These are phyloP conservation scores for Phyllostomus hastatus DNA, from an alignment of 2,113 vertebrate species.

Conservation along the genomic window DNA sequence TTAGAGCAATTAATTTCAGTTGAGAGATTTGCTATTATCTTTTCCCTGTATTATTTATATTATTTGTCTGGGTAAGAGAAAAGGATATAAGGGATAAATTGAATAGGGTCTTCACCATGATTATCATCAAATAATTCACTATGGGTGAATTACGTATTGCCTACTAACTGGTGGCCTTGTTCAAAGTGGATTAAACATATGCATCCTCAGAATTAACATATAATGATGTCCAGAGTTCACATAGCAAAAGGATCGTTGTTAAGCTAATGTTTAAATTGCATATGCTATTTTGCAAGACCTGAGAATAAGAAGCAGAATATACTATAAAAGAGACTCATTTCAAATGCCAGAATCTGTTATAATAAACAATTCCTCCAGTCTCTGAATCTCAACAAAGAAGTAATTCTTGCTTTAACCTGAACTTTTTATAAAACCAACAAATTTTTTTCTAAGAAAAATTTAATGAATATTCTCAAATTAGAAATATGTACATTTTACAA, in stretches of 20 bases:
- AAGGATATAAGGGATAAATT: neutral
- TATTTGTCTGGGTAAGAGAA: neutral
- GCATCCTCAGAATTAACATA: neutral
- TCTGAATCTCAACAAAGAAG: neutral
- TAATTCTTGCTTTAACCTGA: neutral
- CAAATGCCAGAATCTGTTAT: neutral
- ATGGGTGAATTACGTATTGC: neutral
- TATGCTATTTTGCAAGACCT: neutral
- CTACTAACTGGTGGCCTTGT: neutral
- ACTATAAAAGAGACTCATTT: neutral
- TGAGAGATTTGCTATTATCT: neutral
- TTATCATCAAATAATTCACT: neutral
- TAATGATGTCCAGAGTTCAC: neutral
- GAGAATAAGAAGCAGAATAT: neutral
- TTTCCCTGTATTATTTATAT: neutral
- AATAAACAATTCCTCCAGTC: neutral
- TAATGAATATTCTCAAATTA: neutral
- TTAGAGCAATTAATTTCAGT: neutral
- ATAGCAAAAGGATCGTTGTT: neutral
- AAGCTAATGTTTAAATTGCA: neutral
- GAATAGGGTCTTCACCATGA: neutral
- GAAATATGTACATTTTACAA: neutral
- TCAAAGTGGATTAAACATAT: neutral
- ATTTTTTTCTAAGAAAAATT: neutral
- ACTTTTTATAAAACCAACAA: neutral